Conservation (phyloP, 2,113 vertebrate species). For the Amphiprion ocellaris region DNA sequence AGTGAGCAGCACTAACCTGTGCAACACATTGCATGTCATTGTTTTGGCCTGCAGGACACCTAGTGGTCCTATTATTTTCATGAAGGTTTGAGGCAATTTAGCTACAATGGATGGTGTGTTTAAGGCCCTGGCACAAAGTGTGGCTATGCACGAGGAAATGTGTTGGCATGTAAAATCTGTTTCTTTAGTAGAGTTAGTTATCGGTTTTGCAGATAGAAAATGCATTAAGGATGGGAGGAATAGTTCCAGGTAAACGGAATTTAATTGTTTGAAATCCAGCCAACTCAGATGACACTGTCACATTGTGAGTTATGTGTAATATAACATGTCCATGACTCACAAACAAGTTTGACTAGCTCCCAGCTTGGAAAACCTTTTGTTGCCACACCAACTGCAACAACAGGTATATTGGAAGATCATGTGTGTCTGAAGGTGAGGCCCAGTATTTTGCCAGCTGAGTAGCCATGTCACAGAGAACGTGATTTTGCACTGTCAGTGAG, state of each 20-base stretch:
- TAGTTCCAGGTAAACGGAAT: background rate
- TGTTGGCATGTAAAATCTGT: background rate
- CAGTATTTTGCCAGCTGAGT: background rate
- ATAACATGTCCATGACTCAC: conserved; percentile 38
- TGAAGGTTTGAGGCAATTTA: background rate
- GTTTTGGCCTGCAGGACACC: conserved; percentile 1
- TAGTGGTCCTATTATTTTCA: background rate
- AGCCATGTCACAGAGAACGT: background rate
- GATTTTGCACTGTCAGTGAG: conserved; percentile 6
- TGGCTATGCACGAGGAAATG: background rate
- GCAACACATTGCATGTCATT: conserved; percentile 11
- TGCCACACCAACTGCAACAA: conserved; percentile 19
- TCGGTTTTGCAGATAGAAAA: too few species aligned
- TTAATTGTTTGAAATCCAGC: background rate
- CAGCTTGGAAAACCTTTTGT: background rate
- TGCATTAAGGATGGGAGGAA: background rate
- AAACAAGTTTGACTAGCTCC: conserved; percentile 48
- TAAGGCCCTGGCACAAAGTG: background rate
- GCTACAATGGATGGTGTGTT: conserved; percentile 1
- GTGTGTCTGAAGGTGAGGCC: conserved; percentile 19
- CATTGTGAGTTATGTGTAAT: background rate
- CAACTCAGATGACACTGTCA: background rate
- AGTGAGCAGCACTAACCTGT: background rate
- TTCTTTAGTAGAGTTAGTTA: too few species aligned
- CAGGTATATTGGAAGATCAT: background rate